Evolutionary conservation across 2,888 invertebrate species (phyloP), one percentile per base, ranked within the genome.

Genomic region (Arrhopalites spinosus): DNA sequence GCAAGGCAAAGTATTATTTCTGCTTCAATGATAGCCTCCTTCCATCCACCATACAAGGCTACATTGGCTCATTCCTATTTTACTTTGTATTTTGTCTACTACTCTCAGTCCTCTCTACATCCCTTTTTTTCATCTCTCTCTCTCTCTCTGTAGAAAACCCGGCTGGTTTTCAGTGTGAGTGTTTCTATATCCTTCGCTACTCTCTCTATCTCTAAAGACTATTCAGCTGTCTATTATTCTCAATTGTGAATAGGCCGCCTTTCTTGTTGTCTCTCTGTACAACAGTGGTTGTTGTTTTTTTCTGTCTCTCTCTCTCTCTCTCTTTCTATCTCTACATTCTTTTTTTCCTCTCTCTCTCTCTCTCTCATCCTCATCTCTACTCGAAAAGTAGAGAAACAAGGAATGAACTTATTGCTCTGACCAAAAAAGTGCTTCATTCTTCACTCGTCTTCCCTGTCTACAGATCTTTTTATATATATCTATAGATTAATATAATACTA

Each of bases 11-110:
- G 36, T 76, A 78, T 81, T 81, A 81, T 77, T 80, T 79, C 77
- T 79, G 79, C 79, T 78, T 81, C 80, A 80, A 80, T 80, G 81
- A 76, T 79, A 78, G 79, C 78, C 77, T 79, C 77, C 79, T 77
- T 75, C 73, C 76, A 74, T 77, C 77, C 78, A 80, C 77, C 78
- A 80, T 77, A 73, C 77, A 76, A 76, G 78, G 79, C 69, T 45
- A 73, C 63, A 73, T 73, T 73, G 73, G 73, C 27, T 43, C 72
- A 77, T 77, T 79, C 76, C 79, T 68, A 75, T 74, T 75, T 77
- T 72, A 72, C 77, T 76, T 77, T 78, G 77, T 75, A 75, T 78
- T 77, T 73, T 73, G 75, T 79, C 69, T 73, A 67, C 74, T 77
- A 67, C 74, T 74, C 72, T 74, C 73, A 74, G 77, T 76, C 76